phyloP scores from a whole-genome alignment of 2,797 vertebrate genomes.

The Phyllotis vaccarum region DNA sequence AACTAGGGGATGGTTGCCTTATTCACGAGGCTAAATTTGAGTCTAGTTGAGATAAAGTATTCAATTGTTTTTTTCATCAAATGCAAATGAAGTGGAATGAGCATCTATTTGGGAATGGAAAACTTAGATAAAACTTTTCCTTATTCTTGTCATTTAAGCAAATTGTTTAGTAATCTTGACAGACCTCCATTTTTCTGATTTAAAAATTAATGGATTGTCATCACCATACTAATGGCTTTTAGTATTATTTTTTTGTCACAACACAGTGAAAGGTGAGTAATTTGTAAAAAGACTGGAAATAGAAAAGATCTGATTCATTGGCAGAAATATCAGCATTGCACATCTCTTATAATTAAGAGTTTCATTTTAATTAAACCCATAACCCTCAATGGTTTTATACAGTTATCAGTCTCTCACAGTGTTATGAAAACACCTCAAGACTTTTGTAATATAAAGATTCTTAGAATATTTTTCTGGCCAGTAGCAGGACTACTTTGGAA shows the following conservation, averaged over 20 bases:
- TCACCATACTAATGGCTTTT: neutral
- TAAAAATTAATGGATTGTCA: conserved; percentile 24
- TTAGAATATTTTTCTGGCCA: conserved; percentile 46
- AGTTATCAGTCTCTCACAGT: neutral
- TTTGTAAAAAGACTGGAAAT: neutral
- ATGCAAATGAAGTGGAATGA: conserved; percentile 36
- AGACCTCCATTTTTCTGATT: neutral
- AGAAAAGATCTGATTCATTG: conserved; percentile 12
- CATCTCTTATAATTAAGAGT: neutral
- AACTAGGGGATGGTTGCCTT: conserved; percentile 38
- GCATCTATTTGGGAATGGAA: conserved; percentile 3
- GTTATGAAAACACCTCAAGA: neutral
- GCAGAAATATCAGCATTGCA: neutral
- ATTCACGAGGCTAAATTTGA: conserved; percentile 30
- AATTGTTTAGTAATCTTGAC: neutral
- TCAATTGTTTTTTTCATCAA: conserved; percentile 42
- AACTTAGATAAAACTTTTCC: neutral
- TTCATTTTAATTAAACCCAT: conserved; percentile 32
- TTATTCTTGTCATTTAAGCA: conserved; percentile 22
- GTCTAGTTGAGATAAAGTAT: conserved; percentile 44
- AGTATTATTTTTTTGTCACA: neutral
- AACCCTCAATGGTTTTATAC: neutral
- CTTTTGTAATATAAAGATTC: conserved; percentile 25
- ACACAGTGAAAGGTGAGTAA: neutral
- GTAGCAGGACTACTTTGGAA: neutral